Percentiles rank a stretch among this genome's conserved stretches.
These are phyloP conservation scores for Neopelma chrysocephalum DNA, from an alignment of 2,797 vertebrate species.

Conservation along the genomic window DNA sequence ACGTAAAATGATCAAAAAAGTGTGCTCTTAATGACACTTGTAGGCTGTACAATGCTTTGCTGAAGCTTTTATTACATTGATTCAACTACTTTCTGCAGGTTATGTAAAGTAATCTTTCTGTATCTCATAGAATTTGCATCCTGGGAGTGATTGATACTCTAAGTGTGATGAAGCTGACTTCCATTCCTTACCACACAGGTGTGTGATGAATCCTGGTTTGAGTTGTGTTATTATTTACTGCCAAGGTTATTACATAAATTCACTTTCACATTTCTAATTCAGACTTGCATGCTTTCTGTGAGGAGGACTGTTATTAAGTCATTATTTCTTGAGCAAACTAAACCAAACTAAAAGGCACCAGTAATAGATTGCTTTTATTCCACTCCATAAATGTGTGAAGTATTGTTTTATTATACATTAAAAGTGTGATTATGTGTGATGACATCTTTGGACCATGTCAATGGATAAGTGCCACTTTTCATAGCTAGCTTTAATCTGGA, in stretches of 20 bases:
- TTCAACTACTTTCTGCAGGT: slow-evolving; percentile 54
- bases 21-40: not conserved
- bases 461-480: not conserved
- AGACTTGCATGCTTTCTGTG: slow-evolving; percentile 7
- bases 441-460: slow-evolving; percentile 11
- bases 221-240: slow-evolving; percentile 70
- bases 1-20: not conserved
- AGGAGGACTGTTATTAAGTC: slow-evolving; percentile 38
- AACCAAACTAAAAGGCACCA: slow-evolving; percentile 33
- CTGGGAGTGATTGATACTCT: slow-evolving; percentile 63
- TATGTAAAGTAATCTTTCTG: slow-evolving; percentile 57
- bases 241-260: slow-evolving; percentile 69
- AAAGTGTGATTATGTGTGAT: slow-evolving; percentile 21
- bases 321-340: slow-evolving; percentile 45
- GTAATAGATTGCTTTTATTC: slow-evolving; percentile 2
- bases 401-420: slow-evolving; percentile 43
- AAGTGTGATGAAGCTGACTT: slow-evolving; percentile 49
- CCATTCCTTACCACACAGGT: slow-evolving; percentile 44
- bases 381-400: not conserved
- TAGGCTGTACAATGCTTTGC: slow-evolving; percentile 5
- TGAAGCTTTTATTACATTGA: slow-evolving; percentile 56
- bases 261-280: slow-evolving; percentile 58
- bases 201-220: slow-evolving; percentile 49
- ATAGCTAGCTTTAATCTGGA: not conserved
- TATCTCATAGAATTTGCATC: slow-evolving; percentile 69